Base-by-base conservation (phyloP, 2,888 invertebrate genomes). In the Volucella inanis region DNA sequence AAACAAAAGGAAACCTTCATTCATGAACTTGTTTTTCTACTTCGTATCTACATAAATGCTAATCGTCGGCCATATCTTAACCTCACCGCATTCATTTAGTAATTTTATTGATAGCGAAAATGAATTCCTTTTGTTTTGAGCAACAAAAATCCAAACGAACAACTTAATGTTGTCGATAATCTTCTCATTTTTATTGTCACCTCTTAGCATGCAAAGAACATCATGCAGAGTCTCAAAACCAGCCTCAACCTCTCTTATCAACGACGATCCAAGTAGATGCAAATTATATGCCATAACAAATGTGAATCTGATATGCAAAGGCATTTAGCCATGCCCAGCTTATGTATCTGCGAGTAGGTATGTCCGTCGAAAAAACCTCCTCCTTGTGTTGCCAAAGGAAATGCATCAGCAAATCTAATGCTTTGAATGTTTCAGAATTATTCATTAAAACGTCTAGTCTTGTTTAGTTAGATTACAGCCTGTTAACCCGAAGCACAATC, bases 231-330 rank as follows among this genome's bases (percentile, higher is more conserved):
- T 47, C 14, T n/a, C 11, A 55, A 81, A 81, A 70, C 76, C 64
- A 50, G 64, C 76, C 50, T 10, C 38, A n/a, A 22, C 0, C 38
- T 11, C n/a, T 12, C 67, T 76, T 70, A 81, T 76, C 76, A 81
- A 11, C 68, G 43, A 15, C 57, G 70, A 47, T 12, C 22, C 31
- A 71, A 65, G 57, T 54, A 65, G 64, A 82, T 71, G 77, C 81
- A 82, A 77, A 82, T 82, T 61, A 77, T 54, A 54, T 82, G 77
- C 62, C 64, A 76, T 81, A 70, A 70, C 68, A 80, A 80, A 75
- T 80, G 80, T 75, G 55, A 76, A 81, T 68, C 68, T 64, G 78
- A 78, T 78, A 78, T 49, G 65, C 49, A 57, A 47, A 75, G 22
- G 38, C 49, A 75, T 65, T 64, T 31, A 6, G 6, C 31, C 31